Conservation (phyloP, 2,113 vertebrate species). For the Desmodus rotundus region DNA sequence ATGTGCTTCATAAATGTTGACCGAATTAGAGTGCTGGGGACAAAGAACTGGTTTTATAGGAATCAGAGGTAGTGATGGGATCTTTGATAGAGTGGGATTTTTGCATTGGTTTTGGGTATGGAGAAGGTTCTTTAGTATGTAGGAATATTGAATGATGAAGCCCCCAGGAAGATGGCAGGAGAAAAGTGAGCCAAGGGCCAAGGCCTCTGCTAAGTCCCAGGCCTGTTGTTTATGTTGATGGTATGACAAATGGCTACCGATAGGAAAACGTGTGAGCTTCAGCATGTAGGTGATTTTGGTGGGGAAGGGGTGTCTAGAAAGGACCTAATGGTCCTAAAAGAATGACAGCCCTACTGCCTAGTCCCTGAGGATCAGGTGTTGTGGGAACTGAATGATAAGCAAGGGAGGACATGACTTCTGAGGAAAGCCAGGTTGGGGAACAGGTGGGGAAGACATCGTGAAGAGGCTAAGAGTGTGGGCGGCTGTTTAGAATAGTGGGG, state of each 20-base stretch:
- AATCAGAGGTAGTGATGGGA: background rate
- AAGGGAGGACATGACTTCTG: background rate
- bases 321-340: background rate
- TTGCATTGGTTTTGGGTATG: slow-evolving; percentile 10
- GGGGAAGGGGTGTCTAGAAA: background rate
- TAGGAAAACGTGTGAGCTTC: background rate
- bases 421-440: background rate
- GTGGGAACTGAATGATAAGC: background rate
- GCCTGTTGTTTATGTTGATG: background rate
- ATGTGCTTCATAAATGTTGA: slow-evolving; percentile 21
- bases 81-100: background rate
- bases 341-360: background rate
- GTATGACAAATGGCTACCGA: background rate
- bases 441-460: background rate
- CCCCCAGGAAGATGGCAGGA: background rate
- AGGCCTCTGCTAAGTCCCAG: background rate
- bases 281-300: background rate
- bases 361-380: background rate
- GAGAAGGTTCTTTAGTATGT: background rate
- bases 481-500: background rate
- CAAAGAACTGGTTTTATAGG: background rate
- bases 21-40: background rate
- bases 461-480: background rate
- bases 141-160: background rate
- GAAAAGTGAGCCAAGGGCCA: background rate